These are phyloP conservation scores for Carollia perspicillata DNA, from an alignment of 2,113 vertebrate species.

Conservation along the genomic window DNA sequence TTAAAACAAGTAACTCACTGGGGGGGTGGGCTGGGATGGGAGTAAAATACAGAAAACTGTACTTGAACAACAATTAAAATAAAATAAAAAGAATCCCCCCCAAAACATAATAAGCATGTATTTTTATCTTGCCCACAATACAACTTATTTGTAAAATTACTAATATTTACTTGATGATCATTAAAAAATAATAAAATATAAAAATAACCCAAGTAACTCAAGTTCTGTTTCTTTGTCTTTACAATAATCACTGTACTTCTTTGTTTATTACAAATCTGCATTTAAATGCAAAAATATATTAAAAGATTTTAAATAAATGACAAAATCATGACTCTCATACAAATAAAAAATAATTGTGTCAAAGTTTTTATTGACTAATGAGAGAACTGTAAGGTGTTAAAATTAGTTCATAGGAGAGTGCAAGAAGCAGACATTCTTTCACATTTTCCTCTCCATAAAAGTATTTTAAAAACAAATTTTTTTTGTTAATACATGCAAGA, in stretches of 20 bases:
- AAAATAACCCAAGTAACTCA: background rate
- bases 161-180: no score
- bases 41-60: no score
- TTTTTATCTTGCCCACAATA: no score
- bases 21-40: no score
- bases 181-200: no score
- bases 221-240: background rate
- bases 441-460: background rate
- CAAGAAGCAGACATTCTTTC: background rate
- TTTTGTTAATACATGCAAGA: background rate
- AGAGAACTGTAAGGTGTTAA: background rate
- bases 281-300: background rate
- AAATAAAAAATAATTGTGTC: background rate
- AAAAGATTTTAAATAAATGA: background rate
- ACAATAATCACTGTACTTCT: background rate
- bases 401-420: background rate
- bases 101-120: no score
- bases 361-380: background rate
- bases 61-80: no score
- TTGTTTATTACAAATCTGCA: background rate
- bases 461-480: background rate
- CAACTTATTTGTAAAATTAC: no score
- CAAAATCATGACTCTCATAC: background rate
- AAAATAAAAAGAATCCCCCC: no score
- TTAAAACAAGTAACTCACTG: background rate